Base-by-base conservation (phyloP, 1,140 invertebrate genomes). In the Planococcus citri region DNA sequence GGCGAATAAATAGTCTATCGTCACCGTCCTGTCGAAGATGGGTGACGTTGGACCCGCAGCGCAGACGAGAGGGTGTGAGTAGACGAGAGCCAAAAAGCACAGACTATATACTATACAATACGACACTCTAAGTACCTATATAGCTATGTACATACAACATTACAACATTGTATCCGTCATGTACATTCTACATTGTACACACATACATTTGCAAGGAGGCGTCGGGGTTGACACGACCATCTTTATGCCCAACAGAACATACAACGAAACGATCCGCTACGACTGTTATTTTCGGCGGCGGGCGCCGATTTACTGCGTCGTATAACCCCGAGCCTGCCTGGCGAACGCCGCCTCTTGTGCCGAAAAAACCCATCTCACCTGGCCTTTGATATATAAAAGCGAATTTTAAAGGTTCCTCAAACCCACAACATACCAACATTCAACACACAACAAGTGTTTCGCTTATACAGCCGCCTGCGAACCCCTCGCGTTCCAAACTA, bases 251-350 rank as follows among this genome's bases (percentile, higher is more conserved):
- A n/a, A n/a, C n/a, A n/a, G n/a, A n/a, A n/a, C n/a, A n/a, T n/a
- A n/a, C 41, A 17, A 51, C n/a, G 41, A 51, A 51, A n/a, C 41
- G 41, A 17, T 17, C 4, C 10, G 41, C n/a, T n/a, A n/a, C n/a
- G n/a, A n/a, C n/a, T n/a, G 41, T 64, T 64, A 20, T 64, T 64
- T 64, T 64, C 24, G 60, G 60, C 60, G 60, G 10, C 60, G 60
- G 60, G 60, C 60, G 60, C 60, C 60, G 60, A 64, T 64, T 64
- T 64, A 64, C 60, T 64, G 60, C 60, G 60, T 64, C 60, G 60
- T 64, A 64, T 21, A 58, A n/a, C 60, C 22, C 17, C 20, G 41
- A 2, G 22, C 22, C 17, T 25, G 6, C 60, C 60, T 64, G n/a
- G n/a, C n/a, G n/a, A n/a, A n/a, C n/a, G n/a, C n/a, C n/a, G n/a